Evolutionary conservation across 2,797 vertebrate species (phyloP).

Genomic region (Xiphophorus birchmanni): DNA sequence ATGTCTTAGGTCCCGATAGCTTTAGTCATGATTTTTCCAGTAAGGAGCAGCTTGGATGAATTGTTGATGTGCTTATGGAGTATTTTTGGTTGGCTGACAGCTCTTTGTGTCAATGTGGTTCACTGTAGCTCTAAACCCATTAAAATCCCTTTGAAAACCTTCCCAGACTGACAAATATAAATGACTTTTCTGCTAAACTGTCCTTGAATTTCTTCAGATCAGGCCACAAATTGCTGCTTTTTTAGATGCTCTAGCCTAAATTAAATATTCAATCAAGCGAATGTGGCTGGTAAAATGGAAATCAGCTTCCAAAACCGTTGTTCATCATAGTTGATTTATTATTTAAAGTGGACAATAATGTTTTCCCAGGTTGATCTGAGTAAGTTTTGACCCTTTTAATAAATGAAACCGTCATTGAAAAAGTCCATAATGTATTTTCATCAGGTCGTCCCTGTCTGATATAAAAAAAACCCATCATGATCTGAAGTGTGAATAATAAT

Average conservation of each 20-base stretch:
- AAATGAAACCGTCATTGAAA: background rate
- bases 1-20: background rate
- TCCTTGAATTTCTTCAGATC: background rate
- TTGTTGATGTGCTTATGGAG: background rate
- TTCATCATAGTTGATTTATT: background rate
- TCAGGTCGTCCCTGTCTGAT: background rate
- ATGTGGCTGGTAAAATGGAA: background rate
- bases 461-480: background rate
- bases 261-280: background rate
- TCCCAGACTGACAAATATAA: background rate
- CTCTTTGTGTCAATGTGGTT: background rate
- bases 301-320: background rate
- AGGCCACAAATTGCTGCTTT: background rate
- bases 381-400: background rate
- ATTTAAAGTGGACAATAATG: background rate
- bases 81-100: background rate
- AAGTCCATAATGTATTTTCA: background rate
- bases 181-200: background rate
- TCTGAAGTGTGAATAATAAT: background rate
- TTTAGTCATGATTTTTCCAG: background rate
- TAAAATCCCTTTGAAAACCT: background rate
- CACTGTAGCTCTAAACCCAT: background rate
- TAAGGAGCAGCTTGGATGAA: background rate
- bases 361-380: background rate
- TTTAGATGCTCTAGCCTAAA: background rate